phyloP scores from a whole-genome alignment of 1,140 invertebrate species.

The Cherax quadricarinatus region DNA sequence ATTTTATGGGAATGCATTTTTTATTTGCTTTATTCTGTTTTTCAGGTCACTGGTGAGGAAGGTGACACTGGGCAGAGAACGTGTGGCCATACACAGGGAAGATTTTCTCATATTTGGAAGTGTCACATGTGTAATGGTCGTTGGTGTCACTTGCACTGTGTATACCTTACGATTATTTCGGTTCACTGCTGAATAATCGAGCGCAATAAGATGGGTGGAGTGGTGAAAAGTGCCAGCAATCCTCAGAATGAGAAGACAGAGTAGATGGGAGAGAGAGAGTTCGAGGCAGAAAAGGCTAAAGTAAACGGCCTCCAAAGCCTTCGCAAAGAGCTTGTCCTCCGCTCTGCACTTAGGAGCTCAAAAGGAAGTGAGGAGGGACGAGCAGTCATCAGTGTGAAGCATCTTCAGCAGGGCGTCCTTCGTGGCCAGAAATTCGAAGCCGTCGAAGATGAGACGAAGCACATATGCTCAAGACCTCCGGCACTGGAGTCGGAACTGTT shows the following conservation, averaged over 20 bases:
- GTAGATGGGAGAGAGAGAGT: conserved; percentile 26
- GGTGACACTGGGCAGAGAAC: too few species aligned
- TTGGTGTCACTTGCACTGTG: too few species aligned
- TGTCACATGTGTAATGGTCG: too few species aligned
- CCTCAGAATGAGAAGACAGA: background rate
- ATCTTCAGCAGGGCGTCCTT: background rate
- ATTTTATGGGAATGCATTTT: too few species aligned
- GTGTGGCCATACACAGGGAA: too few species aligned
- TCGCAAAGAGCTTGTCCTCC: background rate
- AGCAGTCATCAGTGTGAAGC: conserved; percentile 18
- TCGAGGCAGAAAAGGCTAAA: conserved; percentile 8
- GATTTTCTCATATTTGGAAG: too few species aligned
- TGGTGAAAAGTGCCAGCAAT: background rate
- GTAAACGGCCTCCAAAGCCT: background rate
- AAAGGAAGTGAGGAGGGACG: background rate
- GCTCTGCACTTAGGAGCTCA: background rate
- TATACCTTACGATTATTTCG: too few species aligned
- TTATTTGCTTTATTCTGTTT: too few species aligned
- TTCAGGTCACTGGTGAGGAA: too few species aligned
- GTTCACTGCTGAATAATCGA: background rate
- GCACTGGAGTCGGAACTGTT: background rate
- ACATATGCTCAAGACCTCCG: background rate
- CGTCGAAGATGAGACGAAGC: background rate
- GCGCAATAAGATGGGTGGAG: background rate
- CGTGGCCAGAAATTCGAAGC: background rate